phyloP scores from a whole-genome alignment of 2,888 invertebrate genomes.

The Apodemia duryi region DNA sequence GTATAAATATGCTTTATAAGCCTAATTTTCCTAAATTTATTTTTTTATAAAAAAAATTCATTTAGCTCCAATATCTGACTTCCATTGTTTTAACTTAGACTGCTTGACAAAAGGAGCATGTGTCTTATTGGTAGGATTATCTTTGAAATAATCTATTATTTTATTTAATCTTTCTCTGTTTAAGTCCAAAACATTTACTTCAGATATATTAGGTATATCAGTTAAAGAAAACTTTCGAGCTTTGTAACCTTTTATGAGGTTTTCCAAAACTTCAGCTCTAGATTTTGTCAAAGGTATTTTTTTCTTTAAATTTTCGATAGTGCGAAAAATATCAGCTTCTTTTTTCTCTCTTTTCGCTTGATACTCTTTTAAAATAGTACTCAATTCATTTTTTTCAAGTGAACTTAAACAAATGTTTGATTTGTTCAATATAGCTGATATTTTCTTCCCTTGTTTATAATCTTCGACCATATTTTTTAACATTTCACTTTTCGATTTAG shows the following conservation, averaged over 20 bases:
- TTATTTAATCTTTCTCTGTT: not conserved
- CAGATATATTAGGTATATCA: not conserved
- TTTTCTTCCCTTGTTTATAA: conserved; percentile 1
- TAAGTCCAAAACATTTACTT: not conserved
- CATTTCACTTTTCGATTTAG: not conserved
- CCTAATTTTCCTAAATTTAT: too few species aligned
- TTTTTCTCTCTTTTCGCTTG: conserved; percentile 23
- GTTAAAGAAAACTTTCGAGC: not conserved
- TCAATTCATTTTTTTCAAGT: not conserved
- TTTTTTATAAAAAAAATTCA: not conserved
- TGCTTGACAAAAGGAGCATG: conserved; percentile 28
- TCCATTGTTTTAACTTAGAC: conserved; percentile 31
- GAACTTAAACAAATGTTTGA: not conserved
- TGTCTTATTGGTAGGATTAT: conserved; percentile 12
- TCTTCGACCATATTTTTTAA: conserved; percentile 6
- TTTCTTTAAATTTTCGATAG: not conserved
- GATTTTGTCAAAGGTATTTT: conserved; percentile 1
- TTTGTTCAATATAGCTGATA: conserved; percentile 4
- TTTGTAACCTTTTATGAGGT: not conserved
- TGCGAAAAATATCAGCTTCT: conserved; percentile 29
- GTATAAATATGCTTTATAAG: too few species aligned
- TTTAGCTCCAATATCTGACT: conserved; percentile 31
- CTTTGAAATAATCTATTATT: not conserved
- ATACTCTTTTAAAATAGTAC: conserved; percentile 2
- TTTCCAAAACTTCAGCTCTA: not conserved